Base-by-base conservation (phyloP, 1,140 invertebrate species). In the Dysdera silvatica region DNA sequence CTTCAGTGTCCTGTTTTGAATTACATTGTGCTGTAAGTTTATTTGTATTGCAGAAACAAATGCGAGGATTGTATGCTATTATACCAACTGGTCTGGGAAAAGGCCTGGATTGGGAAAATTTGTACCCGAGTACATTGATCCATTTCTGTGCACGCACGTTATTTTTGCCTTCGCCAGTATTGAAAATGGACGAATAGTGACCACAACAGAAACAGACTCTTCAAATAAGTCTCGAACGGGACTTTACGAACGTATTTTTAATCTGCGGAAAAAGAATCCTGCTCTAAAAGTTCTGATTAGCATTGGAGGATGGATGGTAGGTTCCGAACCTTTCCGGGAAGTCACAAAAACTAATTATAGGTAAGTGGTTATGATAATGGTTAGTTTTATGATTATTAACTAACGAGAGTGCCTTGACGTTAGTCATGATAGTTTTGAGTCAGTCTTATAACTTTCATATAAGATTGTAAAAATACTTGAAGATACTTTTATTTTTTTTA, bases 171-270 rank as follows among this genome's bases (percentile, higher is more conserved):
- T 79, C 67, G 75, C 74, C 23, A 75, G 76, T 14, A 63, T 74
- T 4, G 70, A 74, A 49, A 63, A 67, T 32, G 63, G 53, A 5
- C 67, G 67, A 14, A 56, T 70, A 29, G 20, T 29, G 28, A 14
- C 26, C 23, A 1, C 14, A 26, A 14, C 24, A 14, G 49, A 18
- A 26, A 51, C 23, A 58, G 14, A 58, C 16, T 14, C 92, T 72
- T 90, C 87, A 1, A 91, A 91, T 71, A 89, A 92, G 72, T 90
- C 88, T 14, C 91, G 92, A 71, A 79, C 85, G 32, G 91, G 91
- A 43, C 76, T 93, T 4, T 58, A 58, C 2, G 43, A 49, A 52
- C 1, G 16, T 8, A 43, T 41, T 58, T 18, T 24, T 20, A 10
- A 12, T 10, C 31, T 54, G 10, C 14, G 20, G 23, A 48, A 48